Base-by-base conservation (phyloP, 2,797 vertebrate genomes). In the Artibeus lituratus region DNA sequence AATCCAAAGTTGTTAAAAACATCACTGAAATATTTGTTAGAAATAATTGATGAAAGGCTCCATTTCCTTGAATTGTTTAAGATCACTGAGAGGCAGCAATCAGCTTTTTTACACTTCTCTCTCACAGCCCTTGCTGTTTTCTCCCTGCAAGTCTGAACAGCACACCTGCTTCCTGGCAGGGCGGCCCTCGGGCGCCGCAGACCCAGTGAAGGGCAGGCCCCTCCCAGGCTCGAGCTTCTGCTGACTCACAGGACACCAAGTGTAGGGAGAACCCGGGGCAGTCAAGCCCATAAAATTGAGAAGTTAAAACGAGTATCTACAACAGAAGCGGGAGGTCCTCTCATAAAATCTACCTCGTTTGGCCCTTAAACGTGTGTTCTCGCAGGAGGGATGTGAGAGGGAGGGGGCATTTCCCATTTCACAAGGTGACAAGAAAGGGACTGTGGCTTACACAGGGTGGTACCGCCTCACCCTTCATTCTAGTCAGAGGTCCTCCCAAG, bases 181-280 rank as follows among this genome's bases (percentile, higher is more conserved):
- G 84, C n/a, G 62, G 80, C 94, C 96, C 97, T 97, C 95, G 70
- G 97, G 97, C 96, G 77, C 5, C 94, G 65, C 83, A 97, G 97
- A 95, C 95, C 90, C 70, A 96, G 18, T 91, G 97, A 96, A 29
- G 26, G 12, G 85, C 62, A 57, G 87, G 94, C 93, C 55, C 57
- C 84, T 69, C 69, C 14, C 24, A 29, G 53, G 59, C 51, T 73
- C 29, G 1, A 44, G 57, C 82, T 39, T 53, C 59, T 67, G 84
- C 85, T 97, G 95, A 95, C 84, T 97, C 95, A 94, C 0, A 19
- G 59, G 42, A 16, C 53, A 86, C 49, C 24, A 21, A 2, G 24
- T n/a, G 62, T 86, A 42, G 22, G 15, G 65, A 69, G 69, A 32
- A 62, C 22, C 10, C 2, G 49, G 49, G 67, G 59, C 4, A 84